A percentile compares a stretch with the other conserved stretches of the same genome.
Conservation (phyloP, 2,113 vertebrate genomes). For the Catharus bicknelli region DNA sequence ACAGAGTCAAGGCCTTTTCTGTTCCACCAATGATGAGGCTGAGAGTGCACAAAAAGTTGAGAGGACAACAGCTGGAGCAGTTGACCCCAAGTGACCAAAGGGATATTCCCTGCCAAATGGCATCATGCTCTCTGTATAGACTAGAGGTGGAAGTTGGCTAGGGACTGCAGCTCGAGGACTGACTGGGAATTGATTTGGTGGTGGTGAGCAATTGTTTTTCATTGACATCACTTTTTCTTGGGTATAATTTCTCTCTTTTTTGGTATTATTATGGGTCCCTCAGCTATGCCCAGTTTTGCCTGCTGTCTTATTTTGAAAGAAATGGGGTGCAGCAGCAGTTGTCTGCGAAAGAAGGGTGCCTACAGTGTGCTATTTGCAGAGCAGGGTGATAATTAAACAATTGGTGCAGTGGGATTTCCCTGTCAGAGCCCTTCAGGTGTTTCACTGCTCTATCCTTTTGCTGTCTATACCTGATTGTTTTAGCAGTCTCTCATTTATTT, state of each 20-base stretch:
- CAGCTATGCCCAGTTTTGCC: not conserved
- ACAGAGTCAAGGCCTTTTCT: not conserved
- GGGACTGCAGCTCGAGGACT: accelerated
- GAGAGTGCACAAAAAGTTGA: not conserved
- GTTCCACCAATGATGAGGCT: not conserved
- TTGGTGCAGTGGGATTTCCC: not conserved
- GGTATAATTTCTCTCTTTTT: not conserved
- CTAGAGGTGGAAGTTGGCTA: not conserved
- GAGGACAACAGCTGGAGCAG: not conserved
- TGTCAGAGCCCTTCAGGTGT: not conserved
- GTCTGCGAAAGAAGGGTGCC: not conserved
- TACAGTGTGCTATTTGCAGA: not conserved
- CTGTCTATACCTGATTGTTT: not conserved
- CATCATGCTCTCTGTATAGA: not conserved
- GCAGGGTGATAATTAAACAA: not conserved
- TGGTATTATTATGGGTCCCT: not conserved
- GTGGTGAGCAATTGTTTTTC: not conserved
- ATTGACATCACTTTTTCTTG: not conserved
- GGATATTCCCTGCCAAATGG: not conserved
- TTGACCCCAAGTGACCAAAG: not conserved
- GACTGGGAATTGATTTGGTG: not conserved
- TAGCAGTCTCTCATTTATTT: not conserved
- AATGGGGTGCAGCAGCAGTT: not conserved
- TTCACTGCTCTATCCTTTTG: not conserved
- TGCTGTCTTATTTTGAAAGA: not conserved